phyloP scores from a whole-genome alignment of 2,113 vertebrate species.

The Ciconia stormi region DNA sequence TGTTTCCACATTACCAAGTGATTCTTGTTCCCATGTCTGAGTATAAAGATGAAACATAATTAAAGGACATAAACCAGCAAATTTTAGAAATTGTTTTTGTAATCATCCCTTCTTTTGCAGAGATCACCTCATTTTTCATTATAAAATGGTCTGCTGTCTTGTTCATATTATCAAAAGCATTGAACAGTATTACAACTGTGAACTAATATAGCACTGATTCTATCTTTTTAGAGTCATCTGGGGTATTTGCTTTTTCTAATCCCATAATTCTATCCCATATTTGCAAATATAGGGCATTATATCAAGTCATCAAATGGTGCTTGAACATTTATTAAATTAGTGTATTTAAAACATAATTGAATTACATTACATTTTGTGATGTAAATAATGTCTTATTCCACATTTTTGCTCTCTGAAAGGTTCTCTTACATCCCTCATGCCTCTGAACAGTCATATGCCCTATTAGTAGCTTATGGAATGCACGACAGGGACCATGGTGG shows the following conservation, averaged over 20 bases:
- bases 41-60: background rate
- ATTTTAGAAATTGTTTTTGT: background rate
- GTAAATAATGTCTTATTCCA: background rate
- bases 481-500: background rate
- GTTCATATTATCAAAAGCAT: background rate
- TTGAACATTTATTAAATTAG: background rate
- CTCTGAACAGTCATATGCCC: background rate
- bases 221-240: background rate
- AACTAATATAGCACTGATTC: background rate
- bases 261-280: background rate
- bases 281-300: background rate
- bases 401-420: background rate
- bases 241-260: background rate
- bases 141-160: background rate
- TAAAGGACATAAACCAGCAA: background rate
- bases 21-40: background rate
- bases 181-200: background rate
- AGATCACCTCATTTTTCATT: background rate
- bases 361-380: background rate
- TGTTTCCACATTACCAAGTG: background rate
- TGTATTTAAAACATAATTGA: background rate
- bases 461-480: background rate
- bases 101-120: background rate
- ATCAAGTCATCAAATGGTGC: background rate
- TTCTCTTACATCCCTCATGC: background rate